Conservation (phyloP, 2,113 vertebrate species). For the Protobothrops mucrosquamatus region DNA sequence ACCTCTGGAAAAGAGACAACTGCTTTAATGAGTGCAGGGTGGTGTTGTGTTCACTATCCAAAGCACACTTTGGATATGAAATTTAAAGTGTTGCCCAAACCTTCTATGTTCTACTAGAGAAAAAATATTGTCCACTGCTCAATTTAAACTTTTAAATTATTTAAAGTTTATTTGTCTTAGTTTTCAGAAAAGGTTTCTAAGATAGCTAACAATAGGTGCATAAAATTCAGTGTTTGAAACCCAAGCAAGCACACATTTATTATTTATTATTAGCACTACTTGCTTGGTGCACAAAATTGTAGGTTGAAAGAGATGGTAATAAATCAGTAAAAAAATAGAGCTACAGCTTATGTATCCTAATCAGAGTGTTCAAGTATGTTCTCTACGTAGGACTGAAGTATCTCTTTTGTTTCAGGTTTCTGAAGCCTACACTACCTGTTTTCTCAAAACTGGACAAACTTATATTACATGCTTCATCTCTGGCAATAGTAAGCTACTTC, state of each 20-base stretch:
- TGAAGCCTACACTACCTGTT: slow-evolving; percentile 49
- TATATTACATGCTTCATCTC: slow-evolving; percentile 55
- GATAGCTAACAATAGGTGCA: neutral
- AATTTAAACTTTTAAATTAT: neutral
- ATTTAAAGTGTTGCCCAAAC: neutral
- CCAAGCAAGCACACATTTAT: neutral
- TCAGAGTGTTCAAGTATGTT: neutral
- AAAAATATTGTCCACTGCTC: neutral
- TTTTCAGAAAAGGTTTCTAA: neutral
- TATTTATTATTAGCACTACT: neutral
- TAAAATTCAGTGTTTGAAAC: neutral
- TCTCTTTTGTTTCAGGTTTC: slow-evolving; percentile 55
- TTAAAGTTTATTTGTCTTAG: neutral
- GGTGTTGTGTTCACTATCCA: neutral
- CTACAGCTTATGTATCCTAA: neutral
- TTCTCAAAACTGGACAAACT: slow-evolving; percentile 33
- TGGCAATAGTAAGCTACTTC: slow-evolving; percentile 64
- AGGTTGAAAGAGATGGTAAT: neutral
- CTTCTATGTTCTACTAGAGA: neutral
- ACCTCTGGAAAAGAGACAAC: neutral
- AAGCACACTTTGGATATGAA: neutral
- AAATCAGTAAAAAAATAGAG: neutral
- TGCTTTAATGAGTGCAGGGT: neutral
- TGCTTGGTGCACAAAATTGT: neutral
- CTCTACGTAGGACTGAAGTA: neutral